Evolutionary conservation across 2,113 vertebrate species (phyloP).

Genomic region (Pogonocichla stellata): DNA sequence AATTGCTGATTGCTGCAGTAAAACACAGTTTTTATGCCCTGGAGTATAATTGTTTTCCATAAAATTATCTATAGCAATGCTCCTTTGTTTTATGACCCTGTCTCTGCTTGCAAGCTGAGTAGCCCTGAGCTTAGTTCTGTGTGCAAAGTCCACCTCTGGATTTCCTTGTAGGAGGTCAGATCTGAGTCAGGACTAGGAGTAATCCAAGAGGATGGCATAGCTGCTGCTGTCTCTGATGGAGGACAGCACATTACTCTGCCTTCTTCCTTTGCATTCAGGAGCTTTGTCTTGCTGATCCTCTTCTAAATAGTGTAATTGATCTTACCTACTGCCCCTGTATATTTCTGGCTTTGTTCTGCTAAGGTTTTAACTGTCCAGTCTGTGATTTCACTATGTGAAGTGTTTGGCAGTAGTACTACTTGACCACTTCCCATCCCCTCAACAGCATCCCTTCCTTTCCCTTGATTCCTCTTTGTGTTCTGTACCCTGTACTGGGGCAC

Average conservation of each 20-base stretch:
- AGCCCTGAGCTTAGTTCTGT: not conserved
- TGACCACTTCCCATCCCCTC: not conserved
- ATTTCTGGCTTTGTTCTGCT: not conserved
- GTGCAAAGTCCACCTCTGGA: not conserved
- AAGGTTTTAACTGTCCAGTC: not conserved
- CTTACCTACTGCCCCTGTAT: not conserved
- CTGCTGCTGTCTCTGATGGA: not conserved
- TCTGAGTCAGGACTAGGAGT: not conserved
- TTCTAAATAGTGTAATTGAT: not conserved
- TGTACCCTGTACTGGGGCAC: not conserved
- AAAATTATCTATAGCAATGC: not conserved
- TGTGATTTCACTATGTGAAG: not conserved
- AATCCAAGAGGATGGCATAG: not conserved
- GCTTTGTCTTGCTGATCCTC: not conserved
- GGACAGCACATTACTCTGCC: not conserved
- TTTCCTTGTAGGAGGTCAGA: not conserved
- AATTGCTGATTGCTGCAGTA: not conserved
- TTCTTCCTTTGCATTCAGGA: not conserved
- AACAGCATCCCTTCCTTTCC: not conserved
- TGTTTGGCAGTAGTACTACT: not conserved
- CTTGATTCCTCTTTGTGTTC: not conserved
- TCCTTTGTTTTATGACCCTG: not conserved
- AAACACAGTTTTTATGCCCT: slow-evolving; percentile 4
- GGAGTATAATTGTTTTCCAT: not conserved
- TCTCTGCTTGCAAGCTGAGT: not conserved